These are phyloP conservation scores for Cheirogaleus medius DNA, from an alignment of 2,113 vertebrate species.

Conservation along the genomic window DNA sequence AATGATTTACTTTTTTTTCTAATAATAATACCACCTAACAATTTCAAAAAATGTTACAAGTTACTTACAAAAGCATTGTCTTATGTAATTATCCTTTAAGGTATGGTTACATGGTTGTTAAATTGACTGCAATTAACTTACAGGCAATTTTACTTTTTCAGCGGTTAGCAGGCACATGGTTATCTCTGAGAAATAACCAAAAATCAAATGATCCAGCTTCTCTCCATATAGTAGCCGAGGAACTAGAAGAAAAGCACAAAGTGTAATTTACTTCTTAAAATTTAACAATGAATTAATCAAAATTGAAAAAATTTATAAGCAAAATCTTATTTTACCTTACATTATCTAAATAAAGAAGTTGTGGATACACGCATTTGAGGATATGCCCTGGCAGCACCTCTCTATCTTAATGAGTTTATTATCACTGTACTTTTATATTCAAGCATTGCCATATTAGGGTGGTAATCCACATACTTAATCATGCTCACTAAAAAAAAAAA, in stretches of 20 bases:
- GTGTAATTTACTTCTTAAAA: not conserved
- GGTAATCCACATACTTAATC: not conserved
- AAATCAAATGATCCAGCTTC: conserved; percentile 92
- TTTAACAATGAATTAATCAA: not conserved
- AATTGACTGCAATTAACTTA: conserved; percentile 80
- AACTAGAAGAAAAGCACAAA: conserved; percentile 81
- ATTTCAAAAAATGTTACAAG: not conserved
- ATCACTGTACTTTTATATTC: not conserved
- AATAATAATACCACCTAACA: not conserved
- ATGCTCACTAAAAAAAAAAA: not conserved
- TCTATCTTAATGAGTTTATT: not conserved
- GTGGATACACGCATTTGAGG: not conserved
- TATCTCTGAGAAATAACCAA: conserved; percentile 95
- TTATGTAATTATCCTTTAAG: not conserved
- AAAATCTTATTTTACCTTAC: not conserved
- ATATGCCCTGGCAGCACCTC: not conserved
- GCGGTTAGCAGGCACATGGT: conserved; percentile 91
- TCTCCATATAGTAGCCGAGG: conserved; percentile 89
- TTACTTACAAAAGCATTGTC: not conserved
- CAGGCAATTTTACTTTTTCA: conserved; percentile 86
- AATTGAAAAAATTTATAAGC: not conserved
- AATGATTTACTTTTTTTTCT: not conserved
- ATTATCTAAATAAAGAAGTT: not conserved
- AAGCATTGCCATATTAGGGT: not conserved
- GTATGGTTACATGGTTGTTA: not conserved